Evolutionary conservation across 2,113 vertebrate genomes (phyloP), one percentile per base, ranked within the genome.

Genomic region (Brachirus orientalis): DNA sequence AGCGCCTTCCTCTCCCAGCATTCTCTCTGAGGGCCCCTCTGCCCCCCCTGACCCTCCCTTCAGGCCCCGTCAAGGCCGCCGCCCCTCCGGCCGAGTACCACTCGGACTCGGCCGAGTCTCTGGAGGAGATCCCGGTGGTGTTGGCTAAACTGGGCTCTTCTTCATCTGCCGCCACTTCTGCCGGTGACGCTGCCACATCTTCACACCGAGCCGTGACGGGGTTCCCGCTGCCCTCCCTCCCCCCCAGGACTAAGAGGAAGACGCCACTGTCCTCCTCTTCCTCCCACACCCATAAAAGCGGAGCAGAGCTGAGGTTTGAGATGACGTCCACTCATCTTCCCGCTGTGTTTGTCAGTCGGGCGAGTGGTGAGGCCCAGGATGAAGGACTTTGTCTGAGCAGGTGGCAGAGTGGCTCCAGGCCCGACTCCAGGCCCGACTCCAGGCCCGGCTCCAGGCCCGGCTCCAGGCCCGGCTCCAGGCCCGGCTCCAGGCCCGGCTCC

Each of bases 41-140:
- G 43, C 89, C 89, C 44, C 80, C 82, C 0, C 51, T 87, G 69
- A 69, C 86, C 35, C 83, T 69, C 0, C 0, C 60, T 10, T 2
- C 43, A 0, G 78, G 28, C 8, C 65, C 89, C 0, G 75, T 94
- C 43, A 94, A 89, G 70, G 91, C 92, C 0, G 90, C 92, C 0
- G 94, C 91, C 7, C 90, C 92, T 10, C 92, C 95, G 0, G 90
- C 90, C 18, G 92, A 95, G 54, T 96, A 92, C 91, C 94, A 94
- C 73, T 96, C 95, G 0, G 93, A 95, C 78, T 97, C 95, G 0
- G 93, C 95, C 0, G 95, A 98, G 74, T 96, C 96, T 57, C 83
- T 96, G 94, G 94, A 97, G 65, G 96, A 97, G 88, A 96, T 95
- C 54, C 96, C 96, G 0, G 94, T 98, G 88, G 93, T 91, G 9